Evolutionary conservation across 2,888 invertebrate genomes (phyloP), one percentile per base, ranked within the genome.

Genomic region (Eulithis testata): DNA sequence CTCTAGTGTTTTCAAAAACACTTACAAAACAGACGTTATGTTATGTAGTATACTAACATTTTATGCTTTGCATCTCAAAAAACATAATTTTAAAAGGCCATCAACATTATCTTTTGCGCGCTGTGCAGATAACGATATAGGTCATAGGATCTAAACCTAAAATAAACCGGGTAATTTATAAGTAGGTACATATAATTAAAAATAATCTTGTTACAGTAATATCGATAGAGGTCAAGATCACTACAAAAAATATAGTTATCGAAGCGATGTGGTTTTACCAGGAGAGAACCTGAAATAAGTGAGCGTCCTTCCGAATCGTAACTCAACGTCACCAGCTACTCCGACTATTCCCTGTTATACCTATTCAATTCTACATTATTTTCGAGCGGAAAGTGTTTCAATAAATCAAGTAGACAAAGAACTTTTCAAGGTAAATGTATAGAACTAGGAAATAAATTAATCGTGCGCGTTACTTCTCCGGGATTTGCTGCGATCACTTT

Each of bases 401-500:
- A 51, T 52, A 51, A 47, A 60, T 37, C 14, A 52, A 40, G 5
- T 43, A 53, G 60, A 43, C 57, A 37, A 62, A 58, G 44, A 54
- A 52, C 40, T 37, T 57, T 47, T 60, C 68, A 65, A 60, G 61
- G 59, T n/a, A 45, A 47, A n/a, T 40, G 40, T 45, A 43, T 52
- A 31, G 27, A 27, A 49, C 11, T 43, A 61, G 56, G 53, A 55
- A 63, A 56, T 60, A 53, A 59, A 53, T 12, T 14, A 60, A 52
- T 59, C 49, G 51, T 50, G 44, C 44, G 51, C 47, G 44, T 11
- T 50, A 56, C 60, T 52, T 62, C 45, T 45, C 52, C 14, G 5
- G 54, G 63, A 65, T 71, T 68, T 61, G 45, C 53, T 54, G 37
- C 53, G 50, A 58, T 65, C 66, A 65, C 65, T 65, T 68, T 61